A percentile compares a stretch with the other conserved stretches of the same genome.
Conservation (phyloP, 1,140 invertebrate genomes). For the Heliconius hewitsoni region DNA sequence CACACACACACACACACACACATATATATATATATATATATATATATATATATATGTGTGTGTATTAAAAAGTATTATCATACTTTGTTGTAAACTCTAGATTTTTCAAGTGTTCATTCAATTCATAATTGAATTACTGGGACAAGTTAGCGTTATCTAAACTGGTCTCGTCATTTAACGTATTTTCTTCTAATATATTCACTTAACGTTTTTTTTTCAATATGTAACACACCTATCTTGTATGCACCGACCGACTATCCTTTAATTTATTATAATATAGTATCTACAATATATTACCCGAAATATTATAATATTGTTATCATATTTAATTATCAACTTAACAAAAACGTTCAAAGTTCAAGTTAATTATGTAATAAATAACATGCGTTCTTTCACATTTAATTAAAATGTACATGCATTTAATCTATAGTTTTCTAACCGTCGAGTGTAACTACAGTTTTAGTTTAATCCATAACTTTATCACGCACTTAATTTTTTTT, state of each 20-base stretch:
- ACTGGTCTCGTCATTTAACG: neutral
- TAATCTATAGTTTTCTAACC: constrained; percentile 4
- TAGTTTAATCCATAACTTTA: neutral
- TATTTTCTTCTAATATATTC: neutral
- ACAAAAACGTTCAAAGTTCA: neutral
- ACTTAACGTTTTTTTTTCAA: neutral
- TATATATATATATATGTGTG: neutral
- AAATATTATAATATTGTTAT: neutral
- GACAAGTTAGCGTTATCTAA: neutral
- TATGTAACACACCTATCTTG: neutral
- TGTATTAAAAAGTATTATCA: neutral
- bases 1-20: too few species aligned
- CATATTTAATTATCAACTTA: neutral
- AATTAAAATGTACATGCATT: neutral
- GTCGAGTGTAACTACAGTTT: neutral
- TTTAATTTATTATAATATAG: neutral
- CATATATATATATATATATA: too few species aligned
- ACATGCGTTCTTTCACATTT: neutral
- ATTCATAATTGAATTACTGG: neutral
- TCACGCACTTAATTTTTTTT: neutral
- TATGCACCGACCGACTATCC: neutral
- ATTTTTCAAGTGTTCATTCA: too few species aligned
- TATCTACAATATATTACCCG: neutral
- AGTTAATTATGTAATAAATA: constrained; percentile 6
- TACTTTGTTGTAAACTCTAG: neutral